A percentile compares a stretch with the other conserved stretches of the same genome.
Conservation (phyloP, 2,888 invertebrate genomes). For the Polylopha cassiicola region DNA sequence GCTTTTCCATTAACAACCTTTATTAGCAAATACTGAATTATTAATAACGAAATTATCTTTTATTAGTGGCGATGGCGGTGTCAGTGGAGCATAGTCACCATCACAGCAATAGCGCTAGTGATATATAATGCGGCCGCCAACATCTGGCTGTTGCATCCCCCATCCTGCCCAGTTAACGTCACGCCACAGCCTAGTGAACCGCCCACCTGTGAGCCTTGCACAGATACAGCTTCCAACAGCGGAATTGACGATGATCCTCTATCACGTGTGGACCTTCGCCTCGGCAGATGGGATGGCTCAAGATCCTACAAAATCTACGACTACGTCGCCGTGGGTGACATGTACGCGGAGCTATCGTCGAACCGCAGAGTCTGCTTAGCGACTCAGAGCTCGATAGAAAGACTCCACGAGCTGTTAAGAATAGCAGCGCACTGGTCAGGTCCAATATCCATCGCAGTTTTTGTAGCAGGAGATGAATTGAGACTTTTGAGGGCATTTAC, state of each 20-base stretch:
- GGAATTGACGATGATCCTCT: conserved; percentile 67
- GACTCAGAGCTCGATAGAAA: conserved; percentile 91
- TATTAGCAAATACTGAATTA: no score
- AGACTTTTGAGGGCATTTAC: conserved; percentile 84
- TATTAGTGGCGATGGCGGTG: conserved; percentile 75
- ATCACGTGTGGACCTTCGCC: conserved; percentile 78
- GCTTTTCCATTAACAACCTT: neutral
- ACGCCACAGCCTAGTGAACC: conserved; percentile 41
- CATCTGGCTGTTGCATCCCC: conserved; percentile 58
- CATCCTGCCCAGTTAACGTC: conserved; percentile 43
- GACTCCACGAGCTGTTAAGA: conserved; percentile 85
- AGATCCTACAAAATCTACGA: conserved; percentile 85
- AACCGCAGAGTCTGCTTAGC: conserved; percentile 83
- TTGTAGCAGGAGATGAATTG: conserved; percentile 87
- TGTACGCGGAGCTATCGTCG: conserved; percentile 79
- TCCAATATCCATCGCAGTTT: conserved; percentile 89
- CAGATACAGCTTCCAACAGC: conserved; percentile 44
- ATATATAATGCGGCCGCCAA: conserved; percentile 72
- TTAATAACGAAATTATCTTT: no score
- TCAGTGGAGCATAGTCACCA: conserved; percentile 82
- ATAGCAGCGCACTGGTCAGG: conserved; percentile 91
- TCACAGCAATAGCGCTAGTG: conserved; percentile 80
- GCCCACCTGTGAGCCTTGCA: conserved; percentile 59
- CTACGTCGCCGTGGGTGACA: conserved; percentile 82
- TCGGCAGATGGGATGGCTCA: conserved; percentile 86